phyloP scores from a whole-genome alignment of 2,888 invertebrate genomes.

The Rambutsinella grinnellia region DNA sequence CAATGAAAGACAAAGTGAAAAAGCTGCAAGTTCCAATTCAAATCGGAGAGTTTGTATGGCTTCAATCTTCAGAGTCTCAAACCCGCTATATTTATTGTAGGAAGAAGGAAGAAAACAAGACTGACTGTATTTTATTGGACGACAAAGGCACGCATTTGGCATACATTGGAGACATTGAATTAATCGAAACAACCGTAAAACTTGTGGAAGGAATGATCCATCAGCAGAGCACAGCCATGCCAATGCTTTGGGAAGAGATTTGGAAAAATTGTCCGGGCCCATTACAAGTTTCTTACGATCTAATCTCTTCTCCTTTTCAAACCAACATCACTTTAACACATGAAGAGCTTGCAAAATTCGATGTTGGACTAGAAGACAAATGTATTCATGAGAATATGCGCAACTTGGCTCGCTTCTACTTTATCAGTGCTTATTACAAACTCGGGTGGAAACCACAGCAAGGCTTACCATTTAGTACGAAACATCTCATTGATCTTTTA shows the following conservation, averaged over 20 bases:
- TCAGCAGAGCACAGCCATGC: not conserved
- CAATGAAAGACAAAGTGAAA: not conserved
- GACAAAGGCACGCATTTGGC: not conserved
- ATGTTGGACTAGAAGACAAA: not conserved
- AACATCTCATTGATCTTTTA: not conserved
- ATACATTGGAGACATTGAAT: conserved; percentile 20
- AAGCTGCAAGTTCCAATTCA: conserved; percentile 42
- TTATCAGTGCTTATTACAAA: conserved; percentile 16
- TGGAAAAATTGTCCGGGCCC: conserved; percentile 13
- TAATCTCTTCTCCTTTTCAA: too few species aligned
- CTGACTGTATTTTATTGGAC: not conserved
- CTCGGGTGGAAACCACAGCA: conserved; percentile 24
- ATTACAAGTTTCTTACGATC: not conserved
- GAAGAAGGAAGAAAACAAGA: not conserved
- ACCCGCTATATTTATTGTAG: conserved; percentile 1
- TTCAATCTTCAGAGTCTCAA: not conserved
- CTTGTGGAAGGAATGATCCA: conserved; percentile 16
- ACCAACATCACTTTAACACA: not conserved
- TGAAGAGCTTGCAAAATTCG: not conserved
- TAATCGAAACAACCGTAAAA: conserved; percentile 28
- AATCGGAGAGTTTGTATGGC: conserved; percentile 34
- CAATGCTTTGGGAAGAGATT: conserved; percentile 26
- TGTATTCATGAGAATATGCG: not conserved
- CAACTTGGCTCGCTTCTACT: not conserved
- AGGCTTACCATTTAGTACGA: not conserved